Base-by-base conservation (phyloP, 2,888 invertebrate genomes). In the Pyralis farinalis region DNA sequence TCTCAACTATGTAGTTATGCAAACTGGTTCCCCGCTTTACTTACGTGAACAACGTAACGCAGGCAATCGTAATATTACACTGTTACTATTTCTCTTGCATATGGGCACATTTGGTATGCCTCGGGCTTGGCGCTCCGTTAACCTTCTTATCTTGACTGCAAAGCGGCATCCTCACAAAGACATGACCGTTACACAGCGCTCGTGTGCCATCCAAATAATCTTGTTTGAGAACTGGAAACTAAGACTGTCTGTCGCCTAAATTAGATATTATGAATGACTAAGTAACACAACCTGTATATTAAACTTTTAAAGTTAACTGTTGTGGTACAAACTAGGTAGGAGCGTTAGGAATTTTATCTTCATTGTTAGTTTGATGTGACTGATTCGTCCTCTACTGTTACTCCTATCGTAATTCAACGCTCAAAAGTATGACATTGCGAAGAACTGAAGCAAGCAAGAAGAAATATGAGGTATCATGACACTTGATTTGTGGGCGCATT, bases 141-240 rank as follows among this genome's bases (percentile, higher is more conserved):
- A 78, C 77, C 78, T 71, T 74, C 65, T 78, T 81, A 81, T 79
- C 79, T 77, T 54, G 58, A 61, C 60, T 63, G 65, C 64, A 58
- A 57, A 63, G 56, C 61, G 58, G 57, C 57, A 49, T 43, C 53
- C 45, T 43, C 53, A 49, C 55, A 57, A 63, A 62, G 53, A 49
- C 49, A 53, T 52, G 56, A 74, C 81, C 78, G 79, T 80, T 80
- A 81, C 63, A 53, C 57, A 62, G 50, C 34, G n/a, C 59, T 66
- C 55, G 63, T 51, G 52, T 66, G 68, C 62, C 70, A 77, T 75
- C 71, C 53, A 51, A 12, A 45, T 48, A 56, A 64, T 62, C 64
- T 62, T 41, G 35, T 38, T 35, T 25, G 20, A 8, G 37, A 43
- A 43, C 27, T 38, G 44, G 39, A 40, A 41, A 42, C 36, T 36